phyloP scores from a whole-genome alignment of 2,113 vertebrate genomes.

The Arenaria interpres region DNA sequence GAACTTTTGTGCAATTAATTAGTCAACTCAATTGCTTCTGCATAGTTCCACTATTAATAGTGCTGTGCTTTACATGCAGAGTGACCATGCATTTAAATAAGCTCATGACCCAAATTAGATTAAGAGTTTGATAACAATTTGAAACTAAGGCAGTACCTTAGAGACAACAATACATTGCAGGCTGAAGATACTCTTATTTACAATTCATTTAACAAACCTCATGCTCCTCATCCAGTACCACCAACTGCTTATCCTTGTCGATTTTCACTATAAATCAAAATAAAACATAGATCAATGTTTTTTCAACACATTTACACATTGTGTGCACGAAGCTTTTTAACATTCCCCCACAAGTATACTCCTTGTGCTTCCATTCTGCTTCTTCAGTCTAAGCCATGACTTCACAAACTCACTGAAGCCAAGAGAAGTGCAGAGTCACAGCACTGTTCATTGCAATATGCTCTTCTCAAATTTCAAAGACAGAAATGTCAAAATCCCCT shows the following conservation, averaged over 20 bases:
- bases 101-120: slow-evolving; percentile 59
- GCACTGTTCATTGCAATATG: neutral
- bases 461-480: neutral
- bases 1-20: neutral
- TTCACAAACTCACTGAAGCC: neutral
- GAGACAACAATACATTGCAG: slow-evolving; percentile 60
- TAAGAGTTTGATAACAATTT: slow-evolving; percentile 63
- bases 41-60: slow-evolving; percentile 37
- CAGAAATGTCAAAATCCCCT: neutral
- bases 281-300: slow-evolving; percentile 21
- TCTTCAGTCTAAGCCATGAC: neutral
- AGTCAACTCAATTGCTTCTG: slow-evolving; percentile 18
- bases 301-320: neutral
- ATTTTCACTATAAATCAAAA: slow-evolving; percentile 92
- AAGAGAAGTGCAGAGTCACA: neutral
- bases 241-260: slow-evolving; percentile 91
- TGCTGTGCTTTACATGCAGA: slow-evolving; percentile 57
- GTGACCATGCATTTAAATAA: slow-evolving; percentile 55
- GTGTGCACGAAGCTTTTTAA: neutral
- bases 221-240: slow-evolving; percentile 93
- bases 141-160: slow-evolving; percentile 64
- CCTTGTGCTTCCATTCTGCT: neutral
- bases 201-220: slow-evolving; percentile 83
- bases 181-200: slow-evolving; percentile 70
- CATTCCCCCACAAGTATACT: neutral